Evolutionary conservation across 2,797 vertebrate species (phyloP).

Genomic region (Myotis findleyi): DNA sequence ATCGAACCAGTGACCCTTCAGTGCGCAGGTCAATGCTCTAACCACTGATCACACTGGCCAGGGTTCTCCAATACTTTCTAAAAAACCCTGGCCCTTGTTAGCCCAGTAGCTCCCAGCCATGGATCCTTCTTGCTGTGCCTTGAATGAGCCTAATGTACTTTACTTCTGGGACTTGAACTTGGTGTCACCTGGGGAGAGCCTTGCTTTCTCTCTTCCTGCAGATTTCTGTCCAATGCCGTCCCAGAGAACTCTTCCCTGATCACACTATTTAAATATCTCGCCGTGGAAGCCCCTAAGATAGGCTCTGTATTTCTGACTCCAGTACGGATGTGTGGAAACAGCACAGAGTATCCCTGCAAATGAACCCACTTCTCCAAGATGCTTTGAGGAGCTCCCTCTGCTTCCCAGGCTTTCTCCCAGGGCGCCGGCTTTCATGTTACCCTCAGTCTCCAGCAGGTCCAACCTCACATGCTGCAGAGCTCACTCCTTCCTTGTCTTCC

Average conservation of each 20-base stretch:
- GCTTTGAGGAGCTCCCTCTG: background rate
- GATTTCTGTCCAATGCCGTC: background rate
- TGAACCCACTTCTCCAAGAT: background rate
- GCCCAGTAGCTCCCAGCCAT: background rate
- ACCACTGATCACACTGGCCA: too few relatives aligned
- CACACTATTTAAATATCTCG: background rate
- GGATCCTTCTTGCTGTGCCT: background rate
- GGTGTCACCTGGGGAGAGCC: background rate
- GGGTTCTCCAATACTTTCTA: background rate
- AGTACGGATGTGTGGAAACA: background rate
- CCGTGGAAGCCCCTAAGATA: background rate
- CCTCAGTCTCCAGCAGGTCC: background rate
- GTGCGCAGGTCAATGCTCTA: too few relatives aligned
- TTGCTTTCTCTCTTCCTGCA: background rate
- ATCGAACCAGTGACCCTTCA: too few relatives aligned
- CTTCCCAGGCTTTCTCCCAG: background rate
- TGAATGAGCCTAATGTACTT: background rate
- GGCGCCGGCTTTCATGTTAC: background rate
- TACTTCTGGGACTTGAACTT: background rate
- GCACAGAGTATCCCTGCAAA: background rate
- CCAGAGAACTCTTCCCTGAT: background rate
- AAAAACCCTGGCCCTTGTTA: background rate
- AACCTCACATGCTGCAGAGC: background rate
- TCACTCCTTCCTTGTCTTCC: background rate
- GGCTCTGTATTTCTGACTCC: background rate